Percentiles rank a stretch among this genome's conserved stretches.
Evolutionary conservation across 2,888 invertebrate species (phyloP).

Genomic region (Ormyrus pomaceus): DNA sequence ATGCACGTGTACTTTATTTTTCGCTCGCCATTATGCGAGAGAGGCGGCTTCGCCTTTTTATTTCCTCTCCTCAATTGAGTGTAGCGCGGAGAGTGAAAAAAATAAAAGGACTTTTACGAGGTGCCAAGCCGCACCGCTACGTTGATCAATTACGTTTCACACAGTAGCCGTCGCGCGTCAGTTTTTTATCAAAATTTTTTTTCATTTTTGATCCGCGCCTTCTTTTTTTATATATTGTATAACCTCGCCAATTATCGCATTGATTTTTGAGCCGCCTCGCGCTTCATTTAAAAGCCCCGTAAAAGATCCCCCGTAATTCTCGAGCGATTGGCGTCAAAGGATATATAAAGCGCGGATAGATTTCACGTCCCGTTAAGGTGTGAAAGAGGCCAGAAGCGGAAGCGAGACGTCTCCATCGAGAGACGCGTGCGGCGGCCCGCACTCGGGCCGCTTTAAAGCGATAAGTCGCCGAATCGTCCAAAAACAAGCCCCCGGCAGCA

Average conservation of each 20-base stretch:
- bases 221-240: background rate
- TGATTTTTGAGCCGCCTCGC: conserved; percentile 1
- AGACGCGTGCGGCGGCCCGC: background rate
- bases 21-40: background rate
- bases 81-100: background rate
- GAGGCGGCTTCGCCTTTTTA: too few relatives aligned
- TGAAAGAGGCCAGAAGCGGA: too few relatives aligned
- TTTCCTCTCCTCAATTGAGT: too few relatives aligned
- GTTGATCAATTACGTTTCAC: conserved; percentile 38
- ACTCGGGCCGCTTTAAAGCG: background rate
- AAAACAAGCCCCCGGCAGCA: background rate
- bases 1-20: background rate
- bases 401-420: too few relatives aligned
- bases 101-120: conserved; percentile 17
- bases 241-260: conserved; percentile 5
- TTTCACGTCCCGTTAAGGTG: too few relatives aligned
- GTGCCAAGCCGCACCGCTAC: conserved; percentile 10
- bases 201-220: conserved; percentile 1
- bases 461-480: background rate
- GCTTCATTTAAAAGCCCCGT: too few relatives aligned
- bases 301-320: too few relatives aligned
- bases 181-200: conserved; percentile 27
- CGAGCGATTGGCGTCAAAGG: too few relatives aligned
- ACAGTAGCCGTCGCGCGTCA: background rate
- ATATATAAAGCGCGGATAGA: too few relatives aligned